Evolutionary conservation across 2,113 vertebrate species (phyloP).

Genomic region (western clawed frog (Xenopus tropicalis)): UCB_Xtro_10.0 CM004448.2:116233001-116233500

Average conservation of each 20-base stretch:
- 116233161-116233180: slow-evolving; percentile 3
- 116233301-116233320: slow-evolving; percentile 17
- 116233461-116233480: neutral
- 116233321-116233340: slow-evolving; percentile 11
- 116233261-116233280: slow-evolving; percentile 10
- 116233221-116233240: slow-evolving; percentile 31
- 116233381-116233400: neutral
- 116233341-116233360: slow-evolving; percentile 13
- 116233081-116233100: neutral
- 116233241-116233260: slow-evolving; percentile 39
- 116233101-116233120: slow-evolving; percentile 4
- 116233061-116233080: slow-evolving; percentile 7
- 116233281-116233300: slow-evolving; percentile 27
- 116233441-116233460: slow-evolving; percentile 1
- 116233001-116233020: neutral
- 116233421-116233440: slow-evolving; percentile 5
- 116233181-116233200: slow-evolving; percentile 13
- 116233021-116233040: neutral
- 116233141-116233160: slow-evolving; percentile 28
- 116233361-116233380: neutral
- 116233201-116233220: slow-evolving; percentile 10
- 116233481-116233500: neutral
- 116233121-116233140: slow-evolving; percentile 16
- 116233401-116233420: slow-evolving; percentile 11
- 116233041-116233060: neutral